phyloP scores from a whole-genome alignment of 2,797 vertebrate species.

The Phylloscopus collybita region DNA sequence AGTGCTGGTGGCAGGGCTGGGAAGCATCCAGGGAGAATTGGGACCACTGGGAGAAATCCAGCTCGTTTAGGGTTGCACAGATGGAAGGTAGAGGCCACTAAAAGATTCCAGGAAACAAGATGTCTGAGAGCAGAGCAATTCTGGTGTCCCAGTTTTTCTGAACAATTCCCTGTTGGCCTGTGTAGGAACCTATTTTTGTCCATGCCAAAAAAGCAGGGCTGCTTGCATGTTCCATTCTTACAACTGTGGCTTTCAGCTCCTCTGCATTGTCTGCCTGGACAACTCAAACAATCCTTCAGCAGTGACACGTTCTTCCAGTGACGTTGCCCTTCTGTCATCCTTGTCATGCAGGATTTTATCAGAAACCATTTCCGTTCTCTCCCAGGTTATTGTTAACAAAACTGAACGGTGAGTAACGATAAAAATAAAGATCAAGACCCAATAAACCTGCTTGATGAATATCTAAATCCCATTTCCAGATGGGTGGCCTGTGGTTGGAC shows the following conservation, averaged over 20 bases:
- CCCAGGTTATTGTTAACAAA: slow-evolving; percentile 27
- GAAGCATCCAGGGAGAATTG: not conserved
- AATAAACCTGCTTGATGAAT: slow-evolving; percentile 10
- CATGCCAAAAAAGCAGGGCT: not conserved
- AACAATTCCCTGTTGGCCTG: not conserved
- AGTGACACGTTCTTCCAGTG: not conserved
- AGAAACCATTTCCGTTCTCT: slow-evolving; percentile 10
- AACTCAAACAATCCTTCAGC: not conserved
- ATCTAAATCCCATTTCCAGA: slow-evolving; percentile 5
- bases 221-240: not conserved
- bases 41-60: not conserved
- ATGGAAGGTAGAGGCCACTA: not conserved
- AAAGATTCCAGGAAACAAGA: not conserved
- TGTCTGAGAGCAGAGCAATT: not conserved
- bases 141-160: not conserved
- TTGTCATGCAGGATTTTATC: slow-evolving; percentile 8
- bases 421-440: not conserved
- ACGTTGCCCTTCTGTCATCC: not conserved
- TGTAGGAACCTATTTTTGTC: not conserved
- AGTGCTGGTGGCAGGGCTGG: not conserved
- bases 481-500: not conserved
- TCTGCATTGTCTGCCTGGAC: not conserved
- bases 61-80: not conserved
- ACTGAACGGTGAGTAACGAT: not conserved
- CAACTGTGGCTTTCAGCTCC: not conserved